Evolutionary conservation across 23 tunicate genomes (phyloP).

Genomic region (Oikopleura vanhoeffeni): DNA sequence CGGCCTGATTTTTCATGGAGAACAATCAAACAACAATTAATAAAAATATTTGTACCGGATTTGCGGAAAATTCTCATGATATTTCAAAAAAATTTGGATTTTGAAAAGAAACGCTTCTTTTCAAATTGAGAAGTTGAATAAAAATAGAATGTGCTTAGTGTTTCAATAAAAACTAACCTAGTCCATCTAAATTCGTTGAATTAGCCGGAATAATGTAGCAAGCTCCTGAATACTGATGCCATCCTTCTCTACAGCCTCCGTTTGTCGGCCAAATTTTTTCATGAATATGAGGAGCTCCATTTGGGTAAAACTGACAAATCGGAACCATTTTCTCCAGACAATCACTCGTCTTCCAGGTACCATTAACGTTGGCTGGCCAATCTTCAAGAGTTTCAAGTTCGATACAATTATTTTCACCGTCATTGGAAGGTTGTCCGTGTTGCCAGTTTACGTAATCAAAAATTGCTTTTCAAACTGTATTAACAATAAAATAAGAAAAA

Average conservation of each 20-base stretch:
- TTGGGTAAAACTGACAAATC: background rate
- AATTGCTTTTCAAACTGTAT: too few species aligned
- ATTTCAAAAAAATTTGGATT: too few species aligned
- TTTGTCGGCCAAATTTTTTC: background rate
- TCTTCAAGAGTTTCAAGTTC: background rate
- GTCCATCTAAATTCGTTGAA: background rate
- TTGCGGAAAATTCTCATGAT: background rate
- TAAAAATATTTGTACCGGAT: too few species aligned
- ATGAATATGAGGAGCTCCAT: background rate
- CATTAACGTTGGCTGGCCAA: background rate
- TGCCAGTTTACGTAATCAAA: constrained; percentile 5
- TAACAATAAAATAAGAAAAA: too few species aligned
- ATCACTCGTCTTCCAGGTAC: background rate
- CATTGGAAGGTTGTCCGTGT: background rate
- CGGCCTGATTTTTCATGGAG: too few species aligned
- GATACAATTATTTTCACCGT: background rate
- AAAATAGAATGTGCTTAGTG: background rate
- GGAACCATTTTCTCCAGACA: background rate
- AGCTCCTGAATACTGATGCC: background rate
- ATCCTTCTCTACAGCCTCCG: constrained; percentile 8
- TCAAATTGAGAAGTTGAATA: background rate
- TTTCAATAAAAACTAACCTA: background rate
- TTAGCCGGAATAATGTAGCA: background rate
- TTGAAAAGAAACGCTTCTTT: too few species aligned
- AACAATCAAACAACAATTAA: too few species aligned